A percentile compares a stretch with the other conserved stretches of the same genome.
phyloP scores from a whole-genome alignment of 1,140 invertebrate species.

The Leptestheria dahalacensis region DNA sequence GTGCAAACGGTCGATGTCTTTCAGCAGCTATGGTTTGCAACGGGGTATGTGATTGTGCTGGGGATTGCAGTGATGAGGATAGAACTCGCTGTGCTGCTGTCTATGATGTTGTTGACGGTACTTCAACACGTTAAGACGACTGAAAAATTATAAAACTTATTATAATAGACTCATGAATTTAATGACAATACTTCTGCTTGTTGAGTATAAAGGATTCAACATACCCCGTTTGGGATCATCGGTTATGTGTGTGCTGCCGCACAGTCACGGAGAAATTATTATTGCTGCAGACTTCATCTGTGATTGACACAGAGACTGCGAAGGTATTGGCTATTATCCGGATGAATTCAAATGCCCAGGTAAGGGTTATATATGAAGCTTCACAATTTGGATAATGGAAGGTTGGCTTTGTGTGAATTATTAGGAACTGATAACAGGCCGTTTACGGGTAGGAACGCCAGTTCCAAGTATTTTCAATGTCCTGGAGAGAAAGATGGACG shows the following conservation, averaged over 20 bases:
- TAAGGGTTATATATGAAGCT: not conserved
- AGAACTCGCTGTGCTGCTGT: not conserved
- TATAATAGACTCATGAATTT: slow-evolving; percentile 4
- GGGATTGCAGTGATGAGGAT: slow-evolving; percentile 27
- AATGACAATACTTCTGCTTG: too few relatives aligned
- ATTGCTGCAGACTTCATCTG: slow-evolving; percentile 26
- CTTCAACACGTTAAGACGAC: not conserved
- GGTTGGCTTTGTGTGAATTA: not conserved
- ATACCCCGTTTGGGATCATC: not conserved
- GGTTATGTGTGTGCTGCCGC: not conserved
- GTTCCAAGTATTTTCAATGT: slow-evolving; percentile 17
- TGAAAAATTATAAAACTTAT: not conserved
- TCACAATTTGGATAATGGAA: not conserved
- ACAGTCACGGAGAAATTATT: slow-evolving; percentile 11
- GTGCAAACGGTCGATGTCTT: slow-evolving; percentile 27
- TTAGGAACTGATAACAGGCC: not conserved
- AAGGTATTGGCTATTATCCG: slow-evolving; percentile 24
- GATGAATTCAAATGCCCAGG: slow-evolving; percentile 33
- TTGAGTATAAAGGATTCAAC: slow-evolving; percentile 20
- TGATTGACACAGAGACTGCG: slow-evolving; percentile 32
- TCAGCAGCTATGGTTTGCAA: slow-evolving; percentile 26
- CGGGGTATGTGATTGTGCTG: slow-evolving; percentile 28
- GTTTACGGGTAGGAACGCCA: slow-evolving; percentile 4
- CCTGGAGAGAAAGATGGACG: slow-evolving; percentile 27
- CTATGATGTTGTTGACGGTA: not conserved